Conservation (phyloP, 2,888 invertebrate genomes). For the Drepanosiphum platanoidis region DNA sequence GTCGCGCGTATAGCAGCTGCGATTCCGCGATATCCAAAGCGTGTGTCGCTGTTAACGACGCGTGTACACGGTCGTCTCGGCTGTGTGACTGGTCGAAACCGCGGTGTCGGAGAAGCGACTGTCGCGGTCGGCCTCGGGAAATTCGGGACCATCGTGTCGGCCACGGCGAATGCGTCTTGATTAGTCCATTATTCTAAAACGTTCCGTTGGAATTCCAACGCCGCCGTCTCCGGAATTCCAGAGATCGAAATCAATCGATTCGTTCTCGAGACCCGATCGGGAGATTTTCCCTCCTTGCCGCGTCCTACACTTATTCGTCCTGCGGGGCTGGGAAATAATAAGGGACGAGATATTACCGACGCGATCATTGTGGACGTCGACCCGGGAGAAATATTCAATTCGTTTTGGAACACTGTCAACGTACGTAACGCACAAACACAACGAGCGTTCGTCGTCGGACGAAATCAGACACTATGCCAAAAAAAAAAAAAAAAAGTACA, state of each 20-base stretch:
- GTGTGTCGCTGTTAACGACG: neutral
- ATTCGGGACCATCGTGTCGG: too few species aligned
- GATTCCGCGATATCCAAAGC: neutral
- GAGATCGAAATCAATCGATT: neutral
- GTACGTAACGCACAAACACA: neutral
- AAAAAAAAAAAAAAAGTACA: conserved; percentile 24
- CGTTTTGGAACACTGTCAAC: conserved; percentile 50
- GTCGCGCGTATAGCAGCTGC: neutral
- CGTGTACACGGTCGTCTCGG: neutral
- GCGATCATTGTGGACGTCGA: neutral
- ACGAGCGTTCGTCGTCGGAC: neutral
- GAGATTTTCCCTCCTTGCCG: neutral
- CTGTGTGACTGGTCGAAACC: too few species aligned
- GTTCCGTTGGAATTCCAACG: conserved; percentile 3
- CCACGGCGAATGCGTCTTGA: too few species aligned
- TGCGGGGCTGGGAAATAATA: neutral
- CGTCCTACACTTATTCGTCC: neutral
- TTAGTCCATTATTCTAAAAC: too few species aligned
- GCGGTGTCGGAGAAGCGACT: too few species aligned
- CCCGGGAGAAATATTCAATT: conserved; percentile 35
- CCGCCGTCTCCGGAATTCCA: neutral
- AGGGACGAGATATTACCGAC: conserved; percentile 1
- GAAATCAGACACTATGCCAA: conserved; percentile 47
- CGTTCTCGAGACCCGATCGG: neutral
- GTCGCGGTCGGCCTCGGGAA: too few species aligned